Evolutionary conservation across 1,140 invertebrate genomes (phyloP).

Genomic region (Ceratina calcarata): DNA sequence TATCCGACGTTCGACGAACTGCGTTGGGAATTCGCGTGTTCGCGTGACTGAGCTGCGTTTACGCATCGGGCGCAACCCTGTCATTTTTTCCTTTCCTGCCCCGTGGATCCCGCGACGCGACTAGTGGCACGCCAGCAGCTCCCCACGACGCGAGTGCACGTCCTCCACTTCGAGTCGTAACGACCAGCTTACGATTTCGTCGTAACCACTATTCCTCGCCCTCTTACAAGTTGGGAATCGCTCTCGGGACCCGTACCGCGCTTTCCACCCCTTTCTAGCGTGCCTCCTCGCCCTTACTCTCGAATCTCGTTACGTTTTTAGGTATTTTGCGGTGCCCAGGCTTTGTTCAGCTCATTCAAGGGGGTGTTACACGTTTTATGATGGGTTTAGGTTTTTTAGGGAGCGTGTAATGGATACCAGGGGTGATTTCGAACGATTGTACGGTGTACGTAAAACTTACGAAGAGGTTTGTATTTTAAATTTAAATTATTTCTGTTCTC

Average conservation of each 20-base stretch:
- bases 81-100: conserved; percentile 59
- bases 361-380: neutral
- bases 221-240: neutral
- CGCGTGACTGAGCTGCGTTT: conserved; percentile 59
- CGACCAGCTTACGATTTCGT: conserved; percentile 47
- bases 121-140: conserved; percentile 26
- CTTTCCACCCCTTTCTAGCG: neutral
- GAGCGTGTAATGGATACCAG: too few relatives aligned
- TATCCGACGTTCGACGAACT: conserved; percentile 54
- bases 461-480: too few relatives aligned
- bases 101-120: conserved; percentile 61
- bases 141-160: conserved; percentile 2
- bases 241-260: neutral
- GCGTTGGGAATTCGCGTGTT: conserved; percentile 53
- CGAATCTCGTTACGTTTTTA: neutral
- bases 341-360: conserved; percentile 6
- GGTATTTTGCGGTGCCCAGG: neutral
- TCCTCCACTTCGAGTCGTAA: conserved; percentile 28
- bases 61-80: conserved; percentile 63
- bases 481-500: too few relatives aligned
- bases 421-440: neutral
- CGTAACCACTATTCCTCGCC: conserved; percentile 44
- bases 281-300: neutral
- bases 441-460: too few relatives aligned
- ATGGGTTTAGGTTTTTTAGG: neutral